Evolutionary conservation across 2,797 vertebrate species (phyloP).

Genomic region (Notolabrus celidotus): DNA sequence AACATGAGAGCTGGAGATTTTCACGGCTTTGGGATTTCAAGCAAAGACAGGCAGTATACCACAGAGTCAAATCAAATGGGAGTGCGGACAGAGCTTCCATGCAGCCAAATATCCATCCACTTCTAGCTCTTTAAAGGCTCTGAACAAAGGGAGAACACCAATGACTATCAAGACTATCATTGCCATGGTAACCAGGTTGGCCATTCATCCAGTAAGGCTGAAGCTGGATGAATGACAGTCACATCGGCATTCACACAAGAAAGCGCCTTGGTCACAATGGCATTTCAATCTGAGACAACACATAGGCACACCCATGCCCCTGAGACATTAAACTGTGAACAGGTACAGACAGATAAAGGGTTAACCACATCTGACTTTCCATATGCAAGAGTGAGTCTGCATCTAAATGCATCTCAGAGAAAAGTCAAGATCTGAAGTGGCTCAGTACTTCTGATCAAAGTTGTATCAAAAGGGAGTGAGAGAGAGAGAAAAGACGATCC

Average conservation of each 20-base stretch:
- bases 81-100: slow-evolving; percentile 78
- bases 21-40: slow-evolving; percentile 52
- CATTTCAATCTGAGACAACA: slow-evolving; percentile 64
- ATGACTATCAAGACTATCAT: slow-evolving; percentile 53
- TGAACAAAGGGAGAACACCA: slow-evolving; percentile 65
- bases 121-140: slow-evolving; percentile 39
- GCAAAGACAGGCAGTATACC: slow-evolving; percentile 71
- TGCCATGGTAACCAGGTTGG: slow-evolving; percentile 73
- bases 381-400: slow-evolving; percentile 29
- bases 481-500: slow-evolving; percentile 36
- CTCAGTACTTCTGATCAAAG: slow-evolving; percentile 48
- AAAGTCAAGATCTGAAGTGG: slow-evolving; percentile 42
- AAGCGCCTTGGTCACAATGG: slow-evolving; percentile 61
- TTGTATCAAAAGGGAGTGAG: slow-evolving; percentile 35
- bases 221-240: slow-evolving; percentile 84
- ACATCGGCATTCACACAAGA: slow-evolving; percentile 70
- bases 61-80: slow-evolving; percentile 63
- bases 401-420: slow-evolving; percentile 44
- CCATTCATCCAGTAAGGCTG: slow-evolving; percentile 83
- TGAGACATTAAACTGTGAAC: slow-evolving; percentile 50
- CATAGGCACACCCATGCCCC: slow-evolving; percentile 67
- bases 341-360: slow-evolving; percentile 36
- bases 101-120: slow-evolving; percentile 61
- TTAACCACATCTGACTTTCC: slow-evolving; percentile 48
- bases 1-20: slow-evolving; percentile 23